A percentile compares a stretch with the other conserved stretches of the same genome.
Conservation (phyloP, 2,113 vertebrate genomes). For the Coreoperca whiteheadi region DNA sequence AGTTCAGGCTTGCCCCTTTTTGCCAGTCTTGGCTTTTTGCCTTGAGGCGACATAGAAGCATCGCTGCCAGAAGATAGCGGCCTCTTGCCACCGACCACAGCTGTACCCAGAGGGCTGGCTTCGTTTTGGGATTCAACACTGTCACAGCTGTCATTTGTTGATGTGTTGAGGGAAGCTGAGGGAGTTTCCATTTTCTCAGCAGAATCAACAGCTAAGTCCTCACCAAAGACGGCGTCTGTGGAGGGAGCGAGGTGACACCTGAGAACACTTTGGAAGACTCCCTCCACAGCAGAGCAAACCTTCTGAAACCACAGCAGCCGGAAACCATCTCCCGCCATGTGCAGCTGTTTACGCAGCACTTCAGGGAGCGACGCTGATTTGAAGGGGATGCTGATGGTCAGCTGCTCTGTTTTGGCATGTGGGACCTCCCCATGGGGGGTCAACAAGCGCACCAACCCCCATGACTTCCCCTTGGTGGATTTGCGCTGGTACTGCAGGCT, state of each 20-base stretch:
- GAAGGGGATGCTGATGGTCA: slow-evolving; percentile 83
- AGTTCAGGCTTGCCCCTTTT: slow-evolving; percentile 31
- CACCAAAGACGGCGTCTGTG: not conserved
- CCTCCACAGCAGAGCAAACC: slow-evolving; percentile 70
- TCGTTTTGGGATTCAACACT: slow-evolving; percentile 21
- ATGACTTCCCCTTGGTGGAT: slow-evolving; percentile 88
- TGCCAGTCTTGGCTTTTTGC: slow-evolving; percentile 75
- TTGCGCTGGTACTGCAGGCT: slow-evolving; percentile 89
- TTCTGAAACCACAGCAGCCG: slow-evolving; percentile 79
- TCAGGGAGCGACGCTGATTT: slow-evolving; percentile 67
- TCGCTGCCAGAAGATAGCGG: slow-evolving; percentile 60
- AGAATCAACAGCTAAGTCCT: slow-evolving; percentile 6
- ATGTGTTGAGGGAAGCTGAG: slow-evolving; percentile 42
- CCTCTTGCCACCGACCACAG: slow-evolving; percentile 74
- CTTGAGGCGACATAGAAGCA: slow-evolving; percentile 51
- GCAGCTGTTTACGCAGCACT: slow-evolving; percentile 66
- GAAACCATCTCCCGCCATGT: slow-evolving; percentile 68
- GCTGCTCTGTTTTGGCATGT: slow-evolving; percentile 8
- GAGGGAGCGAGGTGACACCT: slow-evolving; percentile 63
- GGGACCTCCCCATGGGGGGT: slow-evolving; percentile 68
- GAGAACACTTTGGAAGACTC: slow-evolving; percentile 77
- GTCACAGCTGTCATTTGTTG: slow-evolving; percentile 53
- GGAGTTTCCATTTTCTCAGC: slow-evolving; percentile 28
- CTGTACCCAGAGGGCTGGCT: slow-evolving; percentile 11
- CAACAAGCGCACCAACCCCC: slow-evolving; percentile 90